Evolutionary conservation across 2,113 vertebrate species (phyloP).

Genomic region (Pithys albifrons): DNA sequence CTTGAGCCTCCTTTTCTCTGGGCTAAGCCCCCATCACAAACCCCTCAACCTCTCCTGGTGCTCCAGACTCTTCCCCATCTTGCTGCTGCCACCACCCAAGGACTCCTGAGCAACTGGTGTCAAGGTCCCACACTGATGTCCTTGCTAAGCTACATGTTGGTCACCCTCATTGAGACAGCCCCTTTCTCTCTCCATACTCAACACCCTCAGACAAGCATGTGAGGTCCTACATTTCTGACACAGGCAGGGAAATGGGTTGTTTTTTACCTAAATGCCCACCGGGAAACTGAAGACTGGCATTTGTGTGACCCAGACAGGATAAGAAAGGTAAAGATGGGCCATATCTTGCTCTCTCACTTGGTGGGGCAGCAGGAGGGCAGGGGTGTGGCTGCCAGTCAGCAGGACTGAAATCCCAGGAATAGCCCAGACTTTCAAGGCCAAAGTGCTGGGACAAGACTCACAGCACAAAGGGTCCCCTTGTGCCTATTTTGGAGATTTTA

Average conservation of each 20-base stretch:
- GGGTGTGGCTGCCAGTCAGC: neutral
- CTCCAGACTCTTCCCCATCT: neutral
- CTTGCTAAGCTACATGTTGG: neutral
- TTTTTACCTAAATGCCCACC: neutral
- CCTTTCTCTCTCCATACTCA: neutral
- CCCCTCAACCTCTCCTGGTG: accelerated
- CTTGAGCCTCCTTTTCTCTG: neutral
- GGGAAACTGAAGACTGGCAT: neutral
- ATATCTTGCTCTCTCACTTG: neutral
- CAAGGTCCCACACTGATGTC: neutral
- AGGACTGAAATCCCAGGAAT: neutral
- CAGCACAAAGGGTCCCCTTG: slow-evolving; percentile 44
- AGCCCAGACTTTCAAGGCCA: neutral
- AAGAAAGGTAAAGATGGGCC: neutral
- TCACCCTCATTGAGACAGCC: neutral
- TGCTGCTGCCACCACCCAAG: neutral
- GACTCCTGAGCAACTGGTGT: neutral
- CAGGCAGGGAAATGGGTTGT: neutral
- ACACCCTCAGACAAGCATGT: neutral
- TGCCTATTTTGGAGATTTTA: slow-evolving; percentile 37
- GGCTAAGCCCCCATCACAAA: neutral
- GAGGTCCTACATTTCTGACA: neutral
- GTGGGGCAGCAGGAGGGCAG: neutral
- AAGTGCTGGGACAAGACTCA: neutral
- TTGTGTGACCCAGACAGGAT: neutral